Base-by-base conservation (phyloP, 2,797 vertebrate species). In the Poeciliopsis turneri region DNA sequence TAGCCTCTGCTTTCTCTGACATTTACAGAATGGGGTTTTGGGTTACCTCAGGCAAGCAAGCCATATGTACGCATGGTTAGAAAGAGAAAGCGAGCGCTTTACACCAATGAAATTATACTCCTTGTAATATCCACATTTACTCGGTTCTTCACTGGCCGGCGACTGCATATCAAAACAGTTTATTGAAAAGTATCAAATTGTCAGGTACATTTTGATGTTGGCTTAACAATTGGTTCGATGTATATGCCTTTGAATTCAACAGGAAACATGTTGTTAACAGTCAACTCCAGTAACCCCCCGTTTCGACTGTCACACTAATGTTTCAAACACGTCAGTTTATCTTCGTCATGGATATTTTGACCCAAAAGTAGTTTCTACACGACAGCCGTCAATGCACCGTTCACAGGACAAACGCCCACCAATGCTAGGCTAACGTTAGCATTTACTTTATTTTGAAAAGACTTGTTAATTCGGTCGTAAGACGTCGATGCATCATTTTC, bases 1-100 rank as follows among this genome's bases (percentile, higher is more conserved):
- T 79, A 83, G 82, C 81, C 84, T 88, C 74, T 66, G 86, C 82
- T 77, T 72, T 83, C 78, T 7, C 57, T 93, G 92, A 89, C 89
- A 91, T 92, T 92, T 89, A 88, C 83, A 70, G 76, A 84, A 84
- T 51, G 46, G 41, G 41, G 51, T 68, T 87, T 83, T 59, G 46
- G 74, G 72, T 74, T 79, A 85, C 90, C 79, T 85, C 6, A 43
- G 87, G 87, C 72, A 1, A 78, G 51, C 3, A 39, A 78, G 66
- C 47, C 77, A 61, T 11, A 49, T 13, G 66, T 49, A 73, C 18
- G 66, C 61, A 82, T 18, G 49, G 46, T 45, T 25, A 55, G 46
- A 79, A 30, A 66, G 66, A 28, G 61, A 72, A 73, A 43, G 6
- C 39, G 23, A 30, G 16, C 49, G 33, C 23, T 41, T 30, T 53